Percentiles rank a stretch among this genome's conserved stretches.
Evolutionary conservation across 2,113 vertebrate species (phyloP).

Genomic region (Oxyura jamaicensis): DNA sequence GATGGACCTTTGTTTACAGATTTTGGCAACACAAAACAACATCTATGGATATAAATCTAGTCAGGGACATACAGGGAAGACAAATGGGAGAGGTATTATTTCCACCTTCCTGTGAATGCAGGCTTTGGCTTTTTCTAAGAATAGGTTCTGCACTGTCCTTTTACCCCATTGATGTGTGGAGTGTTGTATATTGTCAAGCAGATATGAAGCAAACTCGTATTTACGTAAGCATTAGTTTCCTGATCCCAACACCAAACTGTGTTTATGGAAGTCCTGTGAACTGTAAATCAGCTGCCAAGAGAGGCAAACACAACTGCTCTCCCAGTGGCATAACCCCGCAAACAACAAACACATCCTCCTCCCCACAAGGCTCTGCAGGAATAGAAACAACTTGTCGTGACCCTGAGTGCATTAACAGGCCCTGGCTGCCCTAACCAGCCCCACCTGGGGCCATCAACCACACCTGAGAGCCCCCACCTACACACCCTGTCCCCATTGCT

Average conservation of each 20-base stretch:
- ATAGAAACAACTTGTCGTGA: background rate
- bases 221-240: background rate
- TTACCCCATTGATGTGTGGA: background rate
- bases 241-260: background rate
- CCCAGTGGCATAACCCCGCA: background rate
- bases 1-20: constrained; percentile 66
- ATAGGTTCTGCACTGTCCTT: background rate
- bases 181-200: background rate
- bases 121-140: background rate
- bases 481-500: background rate
- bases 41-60: background rate
- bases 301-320: background rate
- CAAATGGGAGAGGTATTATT: background rate
- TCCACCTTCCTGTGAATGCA: background rate
- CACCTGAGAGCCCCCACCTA: background rate
- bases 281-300: background rate
- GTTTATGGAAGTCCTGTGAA: background rate
- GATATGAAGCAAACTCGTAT: background rate
- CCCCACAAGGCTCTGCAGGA: background rate
- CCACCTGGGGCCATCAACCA: background rate
- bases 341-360: background rate
- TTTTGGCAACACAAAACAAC: constrained; percentile 29
- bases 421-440: background rate
- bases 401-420: background rate
- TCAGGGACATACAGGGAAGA: background rate